Percentiles rank a stretch among this genome's conserved stretches.
Conservation (phyloP, 2,888 invertebrate genomes). For the Drepana falcataria region DNA sequence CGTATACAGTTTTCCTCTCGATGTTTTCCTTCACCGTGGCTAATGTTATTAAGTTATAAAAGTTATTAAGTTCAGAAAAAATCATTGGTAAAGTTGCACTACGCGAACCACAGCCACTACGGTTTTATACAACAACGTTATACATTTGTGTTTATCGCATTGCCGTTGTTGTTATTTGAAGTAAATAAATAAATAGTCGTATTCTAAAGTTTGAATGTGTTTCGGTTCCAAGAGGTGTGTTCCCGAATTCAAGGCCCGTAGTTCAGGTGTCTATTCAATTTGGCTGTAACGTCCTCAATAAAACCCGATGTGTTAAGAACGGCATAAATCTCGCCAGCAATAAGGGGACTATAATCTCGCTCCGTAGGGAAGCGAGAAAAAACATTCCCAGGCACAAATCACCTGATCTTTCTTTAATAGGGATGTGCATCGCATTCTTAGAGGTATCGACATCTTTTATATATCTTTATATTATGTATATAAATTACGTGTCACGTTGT, state of each 20-base stretch:
- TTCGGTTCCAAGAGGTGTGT: background rate
- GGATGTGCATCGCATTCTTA: slow-evolving; percentile 12
- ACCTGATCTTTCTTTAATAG: slow-evolving; percentile 37
- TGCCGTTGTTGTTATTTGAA: no score
- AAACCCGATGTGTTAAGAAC: slow-evolving; percentile 19
- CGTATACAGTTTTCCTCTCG: no score
- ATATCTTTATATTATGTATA: no score
- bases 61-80: no score
- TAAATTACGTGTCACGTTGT: no score
- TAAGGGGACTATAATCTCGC: slow-evolving; percentile 33
- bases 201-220: background rate
- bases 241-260: background rate
- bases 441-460: slow-evolving; percentile 6
- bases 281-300: slow-evolving; percentile 6
- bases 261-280: slow-evolving; percentile 1
- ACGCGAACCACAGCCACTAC: no score
- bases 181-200: background rate
- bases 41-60: no score
- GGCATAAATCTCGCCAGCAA: slow-evolving; percentile 36
- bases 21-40: no score
- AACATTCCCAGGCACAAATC: slow-evolving; percentile 47
- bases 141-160: no score
- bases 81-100: no score
- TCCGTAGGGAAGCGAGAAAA: slow-evolving; percentile 37
- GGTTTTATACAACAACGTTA: no score